A percentile compares a stretch with the other conserved stretches of the same genome.
phyloP scores from a whole-genome alignment of 2,113 vertebrate genomes.

The Corynorhinus townsendii region DNA sequence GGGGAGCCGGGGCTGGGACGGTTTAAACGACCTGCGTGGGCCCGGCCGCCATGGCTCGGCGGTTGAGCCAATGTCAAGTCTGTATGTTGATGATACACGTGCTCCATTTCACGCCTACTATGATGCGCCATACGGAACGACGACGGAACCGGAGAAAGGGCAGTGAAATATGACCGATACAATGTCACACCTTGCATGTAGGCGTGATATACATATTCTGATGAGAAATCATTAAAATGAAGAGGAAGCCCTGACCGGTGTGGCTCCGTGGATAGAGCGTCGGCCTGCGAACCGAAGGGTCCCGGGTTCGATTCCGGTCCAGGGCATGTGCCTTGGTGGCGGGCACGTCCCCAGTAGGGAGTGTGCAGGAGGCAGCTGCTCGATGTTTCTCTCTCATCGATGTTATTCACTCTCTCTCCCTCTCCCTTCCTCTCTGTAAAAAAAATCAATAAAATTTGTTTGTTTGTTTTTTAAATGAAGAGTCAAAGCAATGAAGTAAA shows the following conservation, averaged over 20 bases:
- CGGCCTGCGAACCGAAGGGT: too few relatives aligned
- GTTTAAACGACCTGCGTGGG: background rate
- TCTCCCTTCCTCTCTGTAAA: too few relatives aligned
- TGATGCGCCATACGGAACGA: background rate
- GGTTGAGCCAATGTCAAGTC: background rate
- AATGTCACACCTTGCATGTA: background rate
- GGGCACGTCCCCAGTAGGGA: too few relatives aligned
- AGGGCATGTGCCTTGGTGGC: too few relatives aligned
- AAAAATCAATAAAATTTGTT: too few relatives aligned
- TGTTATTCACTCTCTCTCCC: too few relatives aligned
- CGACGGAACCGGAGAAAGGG: background rate
- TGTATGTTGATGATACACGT: background rate
- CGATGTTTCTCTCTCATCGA: too few relatives aligned
- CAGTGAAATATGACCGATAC: background rate
- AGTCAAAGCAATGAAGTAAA: background rate
- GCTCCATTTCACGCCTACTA: background rate
- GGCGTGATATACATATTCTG: background rate
- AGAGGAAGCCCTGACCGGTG: background rate
- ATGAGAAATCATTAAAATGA: slow-evolving; percentile 40
- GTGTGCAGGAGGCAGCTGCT: too few relatives aligned
- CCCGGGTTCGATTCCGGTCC: too few relatives aligned
- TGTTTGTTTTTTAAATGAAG: background rate
- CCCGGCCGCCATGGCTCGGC: too few relatives aligned
- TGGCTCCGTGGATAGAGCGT: too few relatives aligned
- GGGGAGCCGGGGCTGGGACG: too few relatives aligned